These are phyloP conservation scores for Caenorhabditis remanei DNA, from an alignment of 1,140 invertebrate genomes.

Conservation along the genomic window DNA sequence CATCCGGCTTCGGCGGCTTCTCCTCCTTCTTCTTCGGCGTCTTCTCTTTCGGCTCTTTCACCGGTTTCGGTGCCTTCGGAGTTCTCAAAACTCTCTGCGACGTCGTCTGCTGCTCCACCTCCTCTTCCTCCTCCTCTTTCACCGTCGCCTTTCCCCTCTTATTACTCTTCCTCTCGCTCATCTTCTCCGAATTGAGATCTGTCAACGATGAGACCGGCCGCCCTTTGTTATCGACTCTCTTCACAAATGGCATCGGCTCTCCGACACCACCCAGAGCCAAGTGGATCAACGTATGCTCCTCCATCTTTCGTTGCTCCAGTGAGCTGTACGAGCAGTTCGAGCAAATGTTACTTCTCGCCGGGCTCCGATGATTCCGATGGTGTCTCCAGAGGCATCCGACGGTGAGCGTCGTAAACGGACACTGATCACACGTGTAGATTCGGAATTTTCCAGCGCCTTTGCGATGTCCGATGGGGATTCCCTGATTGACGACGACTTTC, in stretches of 20 bases:
- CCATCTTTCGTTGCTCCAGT: constrained; percentile 4
- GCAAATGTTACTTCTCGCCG: background rate
- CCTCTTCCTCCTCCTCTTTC: background rate
- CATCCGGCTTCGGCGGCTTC: background rate
- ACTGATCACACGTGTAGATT: background rate
- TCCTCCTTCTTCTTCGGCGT: background rate
- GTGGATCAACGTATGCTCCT: constrained; percentile 29
- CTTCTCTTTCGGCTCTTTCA: background rate
- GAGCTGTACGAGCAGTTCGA: constrained; percentile 36
- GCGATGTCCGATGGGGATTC: background rate
- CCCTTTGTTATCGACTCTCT: constrained; percentile 3
- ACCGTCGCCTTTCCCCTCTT: constrained; percentile 3
- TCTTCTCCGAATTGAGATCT: background rate
- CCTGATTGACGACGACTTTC: background rate
- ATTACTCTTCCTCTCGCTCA: background rate
- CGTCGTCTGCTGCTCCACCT: background rate
- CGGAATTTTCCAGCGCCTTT: background rate
- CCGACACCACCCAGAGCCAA: background rate
- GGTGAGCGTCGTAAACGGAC: background rate
- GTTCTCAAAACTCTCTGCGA: background rate
- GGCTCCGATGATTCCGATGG: background rate
- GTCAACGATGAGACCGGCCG: constrained; percentile 1
- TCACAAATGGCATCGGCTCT: constrained; percentile 14
- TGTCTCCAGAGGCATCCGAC: constrained; percentile 45
- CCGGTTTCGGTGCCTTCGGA: background rate